Base-by-base conservation (phyloP, 2,888 invertebrate genomes). In the Gibbula magus region DNA sequence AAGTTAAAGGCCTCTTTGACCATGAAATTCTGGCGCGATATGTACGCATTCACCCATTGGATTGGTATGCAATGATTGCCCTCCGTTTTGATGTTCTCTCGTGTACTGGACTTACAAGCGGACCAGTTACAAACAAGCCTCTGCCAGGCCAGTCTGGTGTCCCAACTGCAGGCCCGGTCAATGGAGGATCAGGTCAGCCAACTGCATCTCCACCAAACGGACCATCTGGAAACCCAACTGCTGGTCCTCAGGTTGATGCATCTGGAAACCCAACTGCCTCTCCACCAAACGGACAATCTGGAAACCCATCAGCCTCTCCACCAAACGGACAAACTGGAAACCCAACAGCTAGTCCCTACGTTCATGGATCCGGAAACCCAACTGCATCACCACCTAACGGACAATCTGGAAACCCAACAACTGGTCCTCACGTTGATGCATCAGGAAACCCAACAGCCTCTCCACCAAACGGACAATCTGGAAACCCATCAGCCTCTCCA, bases 11-110 rank as follows among this genome's bases (percentile, higher is more conserved):
- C 5, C 80, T 86, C 75, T 87, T 90, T 77, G 87, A 86, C 79
- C 79, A 85, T 67, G 87, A 88, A 77, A 82, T 90, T 20, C 81
- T 81, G n/a, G 86, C 88, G 2, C 80, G 83, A 7, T 87, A 78
- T 82, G 85, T 90, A 5, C 80, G 89, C 32, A 85, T 90, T 8
- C 78, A 87, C 20, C 90, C 90, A 1, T 66, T 84, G n/a, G 83
- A 85, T 51, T 90, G 88, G 87, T 77, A 87, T 53, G 78, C 79
- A 18, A 82, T 76, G 39, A 87, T 89, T 70, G 89, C 89, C 1
- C 73, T 90, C 32, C 56, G 90, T 75, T 83, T 89, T 82, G 89
- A 90, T 52, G 78, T 89, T 2, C 81, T 90, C 8, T 85, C 86
- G 0, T 90, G 90, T 70, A 35, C 61, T 18, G 78, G 52, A 25